These are phyloP conservation scores for Tethya wilhelma DNA, from an alignment of 37 sponge, comb jelly and placozoan species.

Conservation along the genomic window DNA sequence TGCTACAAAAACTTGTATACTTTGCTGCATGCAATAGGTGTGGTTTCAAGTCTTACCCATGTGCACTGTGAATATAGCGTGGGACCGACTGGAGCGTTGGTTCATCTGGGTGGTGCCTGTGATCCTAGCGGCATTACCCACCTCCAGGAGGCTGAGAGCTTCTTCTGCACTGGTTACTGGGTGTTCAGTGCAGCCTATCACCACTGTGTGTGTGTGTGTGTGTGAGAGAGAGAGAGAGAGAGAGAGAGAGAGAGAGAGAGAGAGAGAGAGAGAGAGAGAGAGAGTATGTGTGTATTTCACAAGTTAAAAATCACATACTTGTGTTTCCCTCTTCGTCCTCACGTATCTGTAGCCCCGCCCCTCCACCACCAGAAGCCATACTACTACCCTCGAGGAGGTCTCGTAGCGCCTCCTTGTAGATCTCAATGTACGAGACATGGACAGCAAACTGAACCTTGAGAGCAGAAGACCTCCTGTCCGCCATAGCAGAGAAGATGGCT, in stretches of 20 bases:
- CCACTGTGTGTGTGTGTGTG: not conserved
- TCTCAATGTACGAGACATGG: constrained; percentile 91
- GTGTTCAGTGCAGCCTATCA: constrained; percentile 37
- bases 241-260: not conserved
- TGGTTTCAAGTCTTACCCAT: constrained; percentile 35
- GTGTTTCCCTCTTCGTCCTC: constrained; percentile 82
- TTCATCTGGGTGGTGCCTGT: constrained; percentile 87
- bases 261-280: constrained; percentile 1
- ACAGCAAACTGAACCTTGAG: constrained; percentile 8
- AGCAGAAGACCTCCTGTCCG: not conserved
- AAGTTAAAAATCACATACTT: constrained; percentile 26
- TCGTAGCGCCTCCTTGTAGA: constrained; percentile 96
- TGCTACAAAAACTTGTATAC: too few species aligned
- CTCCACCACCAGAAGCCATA: not conserved
- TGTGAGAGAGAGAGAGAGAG: not conserved
- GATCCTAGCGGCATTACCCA: constrained; percentile 68
- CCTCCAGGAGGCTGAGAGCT: constrained; percentile 59
- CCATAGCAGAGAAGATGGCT: not conserved
- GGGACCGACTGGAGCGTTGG: constrained; percentile 82
- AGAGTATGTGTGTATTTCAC: not conserved
- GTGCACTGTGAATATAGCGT: constrained; percentile 78
- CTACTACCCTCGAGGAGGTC: constrained; percentile 68
- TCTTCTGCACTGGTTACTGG: constrained; percentile 49
- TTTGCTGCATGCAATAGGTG: not conserved
- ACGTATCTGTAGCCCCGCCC: constrained; percentile 57